These are phyloP conservation scores for Chouioia cunea DNA, from an alignment of 2,888 invertebrate genomes.

Conservation along the genomic window DNA sequence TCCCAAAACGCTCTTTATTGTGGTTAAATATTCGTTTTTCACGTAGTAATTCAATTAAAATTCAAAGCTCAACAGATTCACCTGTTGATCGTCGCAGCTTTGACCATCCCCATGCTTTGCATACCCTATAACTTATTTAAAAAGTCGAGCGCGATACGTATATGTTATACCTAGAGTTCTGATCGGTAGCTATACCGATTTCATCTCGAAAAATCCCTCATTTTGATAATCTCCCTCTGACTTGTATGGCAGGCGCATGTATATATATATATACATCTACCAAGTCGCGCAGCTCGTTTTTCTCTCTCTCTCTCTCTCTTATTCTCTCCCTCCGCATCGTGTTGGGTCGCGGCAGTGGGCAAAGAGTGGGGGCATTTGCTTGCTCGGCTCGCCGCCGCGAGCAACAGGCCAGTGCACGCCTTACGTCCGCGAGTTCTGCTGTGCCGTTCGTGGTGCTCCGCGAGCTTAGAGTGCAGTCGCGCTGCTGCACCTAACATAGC, in stretches of 20 bases:
- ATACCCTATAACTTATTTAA: background rate
- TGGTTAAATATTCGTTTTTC: too few relatives aligned
- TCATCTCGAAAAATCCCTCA: background rate
- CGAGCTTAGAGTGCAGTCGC: background rate
- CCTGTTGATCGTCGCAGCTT: too few relatives aligned
- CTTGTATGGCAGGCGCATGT: background rate
- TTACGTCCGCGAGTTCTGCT: conserved; percentile 52
- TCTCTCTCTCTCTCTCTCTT: conserved; percentile 9
- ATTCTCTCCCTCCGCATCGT: conserved; percentile 15
- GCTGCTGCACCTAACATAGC: conserved; percentile 26
- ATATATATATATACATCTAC: too few relatives aligned
- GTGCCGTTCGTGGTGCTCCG: conserved; percentile 50
- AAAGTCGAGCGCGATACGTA: background rate
- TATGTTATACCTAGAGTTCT: too few relatives aligned
- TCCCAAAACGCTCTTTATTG: background rate
- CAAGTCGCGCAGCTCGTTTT: background rate
- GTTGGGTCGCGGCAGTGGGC: conserved; percentile 29
- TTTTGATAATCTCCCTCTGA: background rate
- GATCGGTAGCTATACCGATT: too few relatives aligned
- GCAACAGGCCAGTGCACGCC: conserved; percentile 56
- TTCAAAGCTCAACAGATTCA: too few relatives aligned
- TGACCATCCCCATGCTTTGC: background rate
- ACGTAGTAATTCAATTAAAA: too few relatives aligned
- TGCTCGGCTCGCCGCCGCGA: conserved; percentile 28
- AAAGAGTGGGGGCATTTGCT: background rate